Percentiles rank a stretch among this genome's conserved stretches.
Evolutionary conservation across 1,140 invertebrate genomes (phyloP).

Genomic region (Brachionus calyciflorus): DNA sequence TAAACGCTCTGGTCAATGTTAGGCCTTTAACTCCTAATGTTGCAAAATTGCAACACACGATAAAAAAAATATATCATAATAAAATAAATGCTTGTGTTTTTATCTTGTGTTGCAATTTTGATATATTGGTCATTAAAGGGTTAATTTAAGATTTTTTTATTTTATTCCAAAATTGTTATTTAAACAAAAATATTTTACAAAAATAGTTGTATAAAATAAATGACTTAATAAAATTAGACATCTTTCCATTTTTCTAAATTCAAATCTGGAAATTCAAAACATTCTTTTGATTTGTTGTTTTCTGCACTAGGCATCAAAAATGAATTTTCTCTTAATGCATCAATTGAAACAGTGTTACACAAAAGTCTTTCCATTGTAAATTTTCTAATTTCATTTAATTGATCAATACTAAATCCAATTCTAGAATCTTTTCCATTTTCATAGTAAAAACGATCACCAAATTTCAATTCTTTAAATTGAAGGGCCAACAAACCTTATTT

Average conservation of each 20-base stretch:
- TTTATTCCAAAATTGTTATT: not conserved
- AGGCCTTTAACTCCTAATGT: too few relatives aligned
- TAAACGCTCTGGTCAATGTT: too few relatives aligned
- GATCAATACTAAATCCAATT: constrained; percentile 4
- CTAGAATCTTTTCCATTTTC: constrained; percentile 62
- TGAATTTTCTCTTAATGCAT: not conserved
- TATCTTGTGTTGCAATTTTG: too few relatives aligned
- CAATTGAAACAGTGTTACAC: not conserved
- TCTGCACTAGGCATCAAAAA: not conserved
- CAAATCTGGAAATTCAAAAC: not conserved
- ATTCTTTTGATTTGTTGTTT: not conserved
- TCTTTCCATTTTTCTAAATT: constrained; percentile 9
- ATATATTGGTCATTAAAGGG: too few relatives aligned
- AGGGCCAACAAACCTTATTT: constrained; percentile 71
- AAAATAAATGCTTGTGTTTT: too few relatives aligned
- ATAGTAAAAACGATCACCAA: constrained; percentile 94
- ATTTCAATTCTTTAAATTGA: constrained; percentile 80
- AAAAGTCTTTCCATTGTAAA: constrained; percentile 23
- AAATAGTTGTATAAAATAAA: not conserved
- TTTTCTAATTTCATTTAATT: constrained; percentile 36
- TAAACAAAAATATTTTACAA: not conserved
- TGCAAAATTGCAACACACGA: too few relatives aligned
- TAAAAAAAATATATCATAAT: too few relatives aligned
- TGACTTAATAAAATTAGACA: not conserved
- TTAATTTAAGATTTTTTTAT: not conserved